phyloP scores from a whole-genome alignment of 2,888 invertebrate genomes.

The Ashinkailepas kermadecensis region DNA sequence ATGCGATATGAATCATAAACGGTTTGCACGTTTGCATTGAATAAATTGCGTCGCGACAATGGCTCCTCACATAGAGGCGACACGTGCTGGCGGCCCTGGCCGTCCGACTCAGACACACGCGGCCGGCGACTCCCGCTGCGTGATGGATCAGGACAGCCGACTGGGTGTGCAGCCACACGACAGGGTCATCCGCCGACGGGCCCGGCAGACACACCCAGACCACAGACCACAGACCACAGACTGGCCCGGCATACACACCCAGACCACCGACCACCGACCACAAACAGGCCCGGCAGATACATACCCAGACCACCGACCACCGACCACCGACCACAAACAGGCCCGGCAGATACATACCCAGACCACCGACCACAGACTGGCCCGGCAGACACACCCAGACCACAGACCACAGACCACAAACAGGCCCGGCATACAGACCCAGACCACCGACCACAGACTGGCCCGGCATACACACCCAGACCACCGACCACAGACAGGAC shows the following conservation, averaged over 20 bases:
- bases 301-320: no score
- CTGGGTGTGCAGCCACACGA: neutral
- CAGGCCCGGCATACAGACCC: neutral
- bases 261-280: neutral
- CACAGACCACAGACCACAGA: no score
- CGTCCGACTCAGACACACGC: neutral
- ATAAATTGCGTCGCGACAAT: neutral
- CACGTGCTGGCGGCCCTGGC: neutral
- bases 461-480: no score
- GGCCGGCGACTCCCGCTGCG: neutral
- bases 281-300: no score
- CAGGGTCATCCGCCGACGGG: neutral
- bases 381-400: no score
- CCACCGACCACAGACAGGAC: neutral
- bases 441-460: no score
- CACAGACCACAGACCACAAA: neutral
- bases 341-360: no score
- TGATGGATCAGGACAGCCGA: neutral
- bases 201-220: neutral
- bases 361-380: no score
- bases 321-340: no score
- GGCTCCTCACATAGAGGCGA: no score
- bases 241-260: no score
- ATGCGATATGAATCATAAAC: constrained; percentile 19
- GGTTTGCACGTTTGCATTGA: neutral